Conservation (phyloP, 2,797 vertebrate species). For the Semaprochilodus insignis region DNA sequence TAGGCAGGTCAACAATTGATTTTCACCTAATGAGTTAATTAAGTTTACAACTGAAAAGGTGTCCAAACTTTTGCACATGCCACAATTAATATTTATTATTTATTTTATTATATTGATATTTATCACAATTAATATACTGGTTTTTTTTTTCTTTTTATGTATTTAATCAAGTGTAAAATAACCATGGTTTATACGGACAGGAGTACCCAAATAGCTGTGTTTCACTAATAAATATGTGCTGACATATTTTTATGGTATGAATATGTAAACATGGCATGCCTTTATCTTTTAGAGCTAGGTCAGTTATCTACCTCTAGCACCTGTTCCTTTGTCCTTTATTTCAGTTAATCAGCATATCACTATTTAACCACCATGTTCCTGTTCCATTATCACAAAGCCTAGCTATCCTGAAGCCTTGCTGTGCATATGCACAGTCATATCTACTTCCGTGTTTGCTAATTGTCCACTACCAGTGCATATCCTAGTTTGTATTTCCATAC, state of each 20-base stretch:
- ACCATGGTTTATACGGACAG: too few relatives aligned
- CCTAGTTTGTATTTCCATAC: not conserved
- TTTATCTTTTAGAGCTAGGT: not conserved
- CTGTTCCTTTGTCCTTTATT: conserved; percentile 7
- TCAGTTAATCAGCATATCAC: not conserved
- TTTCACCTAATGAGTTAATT: too few relatives aligned
- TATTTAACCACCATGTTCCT: not conserved
- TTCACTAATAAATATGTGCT: not conserved
- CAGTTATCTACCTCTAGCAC: not conserved
- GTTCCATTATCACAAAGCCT: not conserved
- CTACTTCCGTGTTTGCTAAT: not conserved
- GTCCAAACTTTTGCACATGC: too few relatives aligned
- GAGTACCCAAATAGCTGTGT: too few relatives aligned
- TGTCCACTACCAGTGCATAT: not conserved
- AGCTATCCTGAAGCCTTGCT: not conserved
- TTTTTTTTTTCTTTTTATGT: too few relatives aligned
- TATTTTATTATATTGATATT: too few relatives aligned
- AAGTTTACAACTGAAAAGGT: too few relatives aligned
- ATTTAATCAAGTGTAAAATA: too few relatives aligned
- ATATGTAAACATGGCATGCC: not conserved
- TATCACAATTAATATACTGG: too few relatives aligned
- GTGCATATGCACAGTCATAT: not conserved
- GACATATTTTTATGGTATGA: not conserved
- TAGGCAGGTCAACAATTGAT: too few relatives aligned
- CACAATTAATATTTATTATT: too few relatives aligned